Conservation (phyloP, 1,140 invertebrate species). For the Drosophila truncata region DNA sequence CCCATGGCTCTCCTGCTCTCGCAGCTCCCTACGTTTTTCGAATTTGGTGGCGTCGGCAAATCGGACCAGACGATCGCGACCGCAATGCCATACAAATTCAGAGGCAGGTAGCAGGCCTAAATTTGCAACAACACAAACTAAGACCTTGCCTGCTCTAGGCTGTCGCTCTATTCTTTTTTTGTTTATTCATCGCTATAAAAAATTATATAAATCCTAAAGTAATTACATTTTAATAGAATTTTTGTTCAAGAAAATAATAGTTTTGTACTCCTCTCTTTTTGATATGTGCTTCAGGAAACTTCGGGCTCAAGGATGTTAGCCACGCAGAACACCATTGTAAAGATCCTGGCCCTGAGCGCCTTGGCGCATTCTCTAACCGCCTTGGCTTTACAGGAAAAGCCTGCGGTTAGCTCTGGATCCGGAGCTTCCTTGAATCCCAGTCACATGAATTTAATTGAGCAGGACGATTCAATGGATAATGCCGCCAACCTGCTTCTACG, state of each 20-base stretch:
- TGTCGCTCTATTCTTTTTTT: too few relatives aligned
- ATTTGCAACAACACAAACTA: too few relatives aligned
- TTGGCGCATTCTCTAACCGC: slow-evolving; percentile 74
- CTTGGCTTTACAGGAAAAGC: slow-evolving; percentile 43
- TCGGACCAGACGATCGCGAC: too few relatives aligned
- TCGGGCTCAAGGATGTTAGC: slow-evolving; percentile 56
- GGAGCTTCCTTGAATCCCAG: slow-evolving; percentile 27
- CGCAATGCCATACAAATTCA: too few relatives aligned
- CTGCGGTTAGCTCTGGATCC: slow-evolving; percentile 12
- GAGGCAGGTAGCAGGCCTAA: too few relatives aligned
- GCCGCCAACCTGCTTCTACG: slow-evolving; percentile 61
- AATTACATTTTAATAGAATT: slow-evolving; percentile 68
- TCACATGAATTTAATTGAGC: slow-evolving; percentile 78
- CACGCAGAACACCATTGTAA: slow-evolving; percentile 63
- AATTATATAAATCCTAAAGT: slow-evolving; percentile 56
- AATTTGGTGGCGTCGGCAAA: too few relatives aligned
- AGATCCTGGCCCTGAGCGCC: slow-evolving; percentile 73
- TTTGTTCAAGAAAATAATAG: slow-evolving; percentile 73
- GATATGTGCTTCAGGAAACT: background rate
- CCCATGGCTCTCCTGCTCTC: too few relatives aligned
- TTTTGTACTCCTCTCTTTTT: slow-evolving; percentile 41
- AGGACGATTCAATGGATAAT: slow-evolving; percentile 64
- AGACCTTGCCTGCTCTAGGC: too few relatives aligned
- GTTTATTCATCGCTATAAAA: too few relatives aligned
- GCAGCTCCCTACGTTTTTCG: too few relatives aligned